Conservation (phyloP, 2,113 vertebrate genomes). For the Phrynocephalus versicolor region DNA sequence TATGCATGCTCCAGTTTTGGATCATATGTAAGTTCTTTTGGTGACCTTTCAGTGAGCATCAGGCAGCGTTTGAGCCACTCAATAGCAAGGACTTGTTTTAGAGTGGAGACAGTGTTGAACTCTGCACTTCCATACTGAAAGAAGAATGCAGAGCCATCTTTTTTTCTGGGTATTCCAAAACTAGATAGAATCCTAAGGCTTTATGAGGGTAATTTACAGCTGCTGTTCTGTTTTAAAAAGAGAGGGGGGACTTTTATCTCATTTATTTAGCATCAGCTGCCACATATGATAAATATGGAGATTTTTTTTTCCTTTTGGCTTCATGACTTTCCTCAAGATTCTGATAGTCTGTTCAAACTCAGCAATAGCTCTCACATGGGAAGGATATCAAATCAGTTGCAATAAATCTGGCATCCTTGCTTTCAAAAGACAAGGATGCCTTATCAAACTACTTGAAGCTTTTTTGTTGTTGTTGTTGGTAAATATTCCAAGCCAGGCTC, state of each 20-base stretch:
- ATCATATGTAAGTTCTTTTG: not conserved
- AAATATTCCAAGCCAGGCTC: not conserved
- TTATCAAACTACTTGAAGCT: not conserved
- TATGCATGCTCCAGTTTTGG: not conserved
- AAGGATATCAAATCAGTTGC: not conserved
- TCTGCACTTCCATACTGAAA: not conserved
- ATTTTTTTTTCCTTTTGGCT: not conserved
- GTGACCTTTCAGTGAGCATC: conserved; percentile 16
- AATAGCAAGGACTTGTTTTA: not conserved
- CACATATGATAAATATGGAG: not conserved
- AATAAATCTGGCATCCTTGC: not conserved
- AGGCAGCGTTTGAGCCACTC: not conserved
- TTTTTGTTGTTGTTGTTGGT: no score
- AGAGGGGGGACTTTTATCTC: not conserved
- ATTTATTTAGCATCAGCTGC: not conserved
- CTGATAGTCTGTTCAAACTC: not conserved
- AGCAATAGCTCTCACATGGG: not conserved
- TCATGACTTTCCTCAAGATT: not conserved
- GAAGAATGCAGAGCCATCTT: not conserved
- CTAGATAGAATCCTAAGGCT: not conserved
- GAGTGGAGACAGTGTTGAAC: not conserved
- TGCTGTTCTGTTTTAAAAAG: not conserved
- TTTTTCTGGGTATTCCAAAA: not conserved
- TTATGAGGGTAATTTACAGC: not conserved
- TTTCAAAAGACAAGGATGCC: not conserved